phyloP scores from a whole-genome alignment of 2,888 invertebrate genomes.

The Limulus polyphemus region DNA sequence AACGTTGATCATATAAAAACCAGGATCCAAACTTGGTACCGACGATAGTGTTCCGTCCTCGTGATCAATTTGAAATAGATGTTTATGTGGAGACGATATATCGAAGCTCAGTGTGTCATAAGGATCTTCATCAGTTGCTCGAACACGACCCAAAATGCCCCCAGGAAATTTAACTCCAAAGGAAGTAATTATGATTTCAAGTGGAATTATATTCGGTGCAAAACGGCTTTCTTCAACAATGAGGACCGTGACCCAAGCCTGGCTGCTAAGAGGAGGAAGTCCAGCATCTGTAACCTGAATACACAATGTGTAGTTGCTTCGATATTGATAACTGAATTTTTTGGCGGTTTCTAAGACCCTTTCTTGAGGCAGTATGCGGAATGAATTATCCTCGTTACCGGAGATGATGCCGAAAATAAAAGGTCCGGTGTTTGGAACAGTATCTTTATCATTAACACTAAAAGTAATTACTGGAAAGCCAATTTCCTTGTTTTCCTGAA shows the following conservation, averaged over 20 bases:
- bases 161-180: slow-evolving; percentile 72
- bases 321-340: slow-evolving; percentile 68
- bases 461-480: slow-evolving; percentile 69
- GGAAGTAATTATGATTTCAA: slow-evolving; percentile 71
- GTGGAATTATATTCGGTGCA: slow-evolving; percentile 74
- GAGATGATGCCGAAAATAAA: slow-evolving; percentile 79
- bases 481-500: slow-evolving; percentile 65
- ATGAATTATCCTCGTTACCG: slow-evolving; percentile 73
- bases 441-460: slow-evolving; percentile 61
- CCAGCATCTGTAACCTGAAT: slow-evolving; percentile 89
- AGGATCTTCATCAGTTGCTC: slow-evolving; percentile 79
- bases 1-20: slow-evolving; percentile 55
- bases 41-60: slow-evolving; percentile 68
- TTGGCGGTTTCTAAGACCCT: slow-evolving; percentile 70
- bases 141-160: slow-evolving; percentile 69
- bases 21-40: slow-evolving; percentile 62
- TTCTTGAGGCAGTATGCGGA: slow-evolving; percentile 64
- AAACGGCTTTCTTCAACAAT: slow-evolving; percentile 89
- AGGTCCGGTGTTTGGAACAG: slow-evolving; percentile 72
- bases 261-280: slow-evolving; percentile 71
- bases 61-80: slow-evolving; percentile 61
- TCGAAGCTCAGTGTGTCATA: slow-evolving; percentile 70
- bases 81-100: slow-evolving; percentile 40
- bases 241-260: slow-evolving; percentile 60
- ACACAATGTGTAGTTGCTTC: slow-evolving; percentile 63